Evolutionary conservation across 2,113 vertebrate species (phyloP).

Genomic region (Panthera tigris): DNA sequence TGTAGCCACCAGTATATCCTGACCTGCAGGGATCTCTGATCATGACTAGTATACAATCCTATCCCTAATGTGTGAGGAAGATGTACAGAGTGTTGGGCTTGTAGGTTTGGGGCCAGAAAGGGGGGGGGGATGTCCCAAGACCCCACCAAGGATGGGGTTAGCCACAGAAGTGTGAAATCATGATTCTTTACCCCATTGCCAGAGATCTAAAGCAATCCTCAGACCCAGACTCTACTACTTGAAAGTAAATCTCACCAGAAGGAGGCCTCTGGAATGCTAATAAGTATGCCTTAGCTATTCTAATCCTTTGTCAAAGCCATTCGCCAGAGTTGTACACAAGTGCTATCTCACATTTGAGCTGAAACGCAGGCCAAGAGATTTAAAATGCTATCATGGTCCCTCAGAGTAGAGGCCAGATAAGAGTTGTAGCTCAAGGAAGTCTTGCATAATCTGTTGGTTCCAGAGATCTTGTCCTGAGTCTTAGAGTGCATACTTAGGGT

Average conservation of each 20-base stretch:
- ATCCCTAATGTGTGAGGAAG: not conserved
- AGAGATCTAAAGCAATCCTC: not conserved
- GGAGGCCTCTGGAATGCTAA: not conserved
- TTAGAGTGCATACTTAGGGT: not conserved
- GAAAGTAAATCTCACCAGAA: not conserved
- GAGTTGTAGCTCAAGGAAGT: not conserved
- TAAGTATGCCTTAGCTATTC: not conserved
- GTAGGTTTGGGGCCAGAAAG: not conserved
- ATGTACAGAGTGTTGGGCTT: not conserved
- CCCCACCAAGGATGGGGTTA: not conserved
- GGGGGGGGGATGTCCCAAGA: not conserved
- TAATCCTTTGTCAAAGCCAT: not conserved
- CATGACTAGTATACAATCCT: not conserved
- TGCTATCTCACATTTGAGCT: not conserved
- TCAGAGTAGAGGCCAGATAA: not conserved
- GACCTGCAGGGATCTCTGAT: not conserved
- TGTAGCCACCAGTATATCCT: not conserved
- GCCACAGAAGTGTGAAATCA: not conserved
- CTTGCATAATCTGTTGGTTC: not conserved
- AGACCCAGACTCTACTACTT: not conserved
- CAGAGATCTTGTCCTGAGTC: not conserved
- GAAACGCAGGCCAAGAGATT: not conserved
- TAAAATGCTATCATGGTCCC: not conserved
- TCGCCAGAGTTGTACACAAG: not conserved
- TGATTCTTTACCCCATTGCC: not conserved